A percentile compares a stretch with the other conserved stretches of the same genome.
Evolutionary conservation across 2,888 invertebrate genomes (phyloP).

Genomic region (Amblyjoppa fuscipennis): DNA sequence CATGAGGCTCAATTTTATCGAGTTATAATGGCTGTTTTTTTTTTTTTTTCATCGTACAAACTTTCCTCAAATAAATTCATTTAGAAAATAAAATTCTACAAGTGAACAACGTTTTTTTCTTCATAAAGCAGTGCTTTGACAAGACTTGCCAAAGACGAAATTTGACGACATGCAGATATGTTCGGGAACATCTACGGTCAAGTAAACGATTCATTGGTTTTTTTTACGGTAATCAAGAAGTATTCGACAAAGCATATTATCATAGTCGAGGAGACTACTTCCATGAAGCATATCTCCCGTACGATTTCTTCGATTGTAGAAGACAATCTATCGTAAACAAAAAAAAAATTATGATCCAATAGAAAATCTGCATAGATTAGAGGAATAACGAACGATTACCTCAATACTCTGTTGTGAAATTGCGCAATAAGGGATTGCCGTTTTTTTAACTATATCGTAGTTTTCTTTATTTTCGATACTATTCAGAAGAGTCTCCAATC

Average conservation of each 20-base stretch:
- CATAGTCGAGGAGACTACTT: constrained; percentile 50
- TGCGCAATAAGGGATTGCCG: constrained; percentile 31
- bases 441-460: not conserved
- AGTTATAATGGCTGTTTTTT: too few species aligned
- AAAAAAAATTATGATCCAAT: too few species aligned
- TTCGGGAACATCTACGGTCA: too few species aligned
- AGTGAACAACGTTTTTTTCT: too few species aligned
- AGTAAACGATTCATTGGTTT: constrained; percentile 61
- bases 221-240: constrained; percentile 61
- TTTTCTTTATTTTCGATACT: not conserved
- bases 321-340: constrained; percentile 12
- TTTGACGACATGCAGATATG: too few species aligned
- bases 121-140: too few species aligned
- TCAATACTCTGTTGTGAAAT: not conserved
- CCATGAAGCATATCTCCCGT: constrained; percentile 56
- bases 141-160: too few species aligned
- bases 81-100: too few species aligned
- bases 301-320: constrained; percentile 42
- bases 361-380: too few species aligned
- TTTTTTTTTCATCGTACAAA: too few species aligned
- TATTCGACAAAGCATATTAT: constrained; percentile 62
- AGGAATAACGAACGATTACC: not conserved
- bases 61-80: too few species aligned
- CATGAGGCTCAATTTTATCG: too few species aligned
- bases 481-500: constrained; percentile 7